Evolutionary conservation across 2,797 vertebrate species (phyloP).

Genomic region (Lagorchestes hirsutus): DNA sequence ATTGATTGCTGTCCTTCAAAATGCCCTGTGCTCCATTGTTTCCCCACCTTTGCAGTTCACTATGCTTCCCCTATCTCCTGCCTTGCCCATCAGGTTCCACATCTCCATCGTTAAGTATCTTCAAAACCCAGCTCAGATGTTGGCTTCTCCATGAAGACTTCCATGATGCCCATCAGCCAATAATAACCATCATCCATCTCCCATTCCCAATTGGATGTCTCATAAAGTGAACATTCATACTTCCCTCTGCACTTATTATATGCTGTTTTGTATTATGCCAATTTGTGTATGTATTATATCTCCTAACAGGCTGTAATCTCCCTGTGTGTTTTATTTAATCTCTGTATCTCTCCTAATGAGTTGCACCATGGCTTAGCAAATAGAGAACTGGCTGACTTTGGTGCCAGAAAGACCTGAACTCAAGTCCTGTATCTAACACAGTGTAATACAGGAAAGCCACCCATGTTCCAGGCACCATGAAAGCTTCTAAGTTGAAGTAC

Average conservation of each 20-base stretch:
- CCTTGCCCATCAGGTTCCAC: neutral
- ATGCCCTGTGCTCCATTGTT: neutral
- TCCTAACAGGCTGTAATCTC: neutral
- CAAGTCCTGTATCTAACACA: neutral
- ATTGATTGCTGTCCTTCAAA: neutral
- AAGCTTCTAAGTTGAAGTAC: neutral
- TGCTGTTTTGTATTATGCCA: neutral
- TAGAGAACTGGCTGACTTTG: neutral
- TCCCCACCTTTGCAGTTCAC: neutral
- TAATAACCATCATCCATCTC: neutral
- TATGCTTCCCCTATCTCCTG: neutral
- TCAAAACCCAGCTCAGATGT: neutral
- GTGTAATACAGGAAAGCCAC: too few relatives aligned
- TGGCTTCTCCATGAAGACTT: neutral
- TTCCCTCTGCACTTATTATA: neutral
- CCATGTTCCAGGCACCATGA: neutral
- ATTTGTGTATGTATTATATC: neutral
- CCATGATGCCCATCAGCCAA: neutral
- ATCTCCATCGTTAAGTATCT: neutral
- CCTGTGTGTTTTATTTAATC: neutral
- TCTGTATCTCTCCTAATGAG: neutral
- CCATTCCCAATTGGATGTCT: neutral
- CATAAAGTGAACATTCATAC: neutral
- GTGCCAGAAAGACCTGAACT: neutral
- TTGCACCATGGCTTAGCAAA: neutral